Conservation (phyloP, 2,888 invertebrate species). For the Zygogramma bicolorata region DNA sequence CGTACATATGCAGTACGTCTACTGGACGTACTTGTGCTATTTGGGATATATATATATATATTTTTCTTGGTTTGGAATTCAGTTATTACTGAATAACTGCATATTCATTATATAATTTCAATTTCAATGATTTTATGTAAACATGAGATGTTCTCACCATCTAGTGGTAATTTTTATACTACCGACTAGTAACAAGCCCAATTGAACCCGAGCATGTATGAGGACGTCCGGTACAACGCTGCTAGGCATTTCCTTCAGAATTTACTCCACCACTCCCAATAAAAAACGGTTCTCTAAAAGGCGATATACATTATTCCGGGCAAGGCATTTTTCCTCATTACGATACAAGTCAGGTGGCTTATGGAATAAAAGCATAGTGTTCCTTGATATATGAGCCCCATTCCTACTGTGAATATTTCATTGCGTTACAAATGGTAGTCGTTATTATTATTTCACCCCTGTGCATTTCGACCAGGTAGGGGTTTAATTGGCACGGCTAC, state of each 20-base stretch:
- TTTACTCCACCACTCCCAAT: neutral
- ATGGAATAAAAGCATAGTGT: conserved; percentile 46
- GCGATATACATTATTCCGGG: conserved; percentile 11
- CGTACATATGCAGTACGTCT: no score
- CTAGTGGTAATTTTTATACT: no score
- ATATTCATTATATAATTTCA: no score
- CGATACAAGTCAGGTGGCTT: conserved; percentile 45
- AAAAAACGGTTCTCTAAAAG: conserved; percentile 1
- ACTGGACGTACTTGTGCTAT: no score
- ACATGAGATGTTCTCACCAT: no score
- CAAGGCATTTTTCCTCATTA: conserved; percentile 32
- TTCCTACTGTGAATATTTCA: conserved; percentile 59
- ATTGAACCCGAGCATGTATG: no score
- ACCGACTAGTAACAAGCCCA: no score
- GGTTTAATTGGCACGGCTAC: conserved; percentile 62
- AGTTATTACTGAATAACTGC: no score
- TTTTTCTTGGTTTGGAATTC: no score
- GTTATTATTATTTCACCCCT: conserved; percentile 62
- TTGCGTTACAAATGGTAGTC: conserved; percentile 61
- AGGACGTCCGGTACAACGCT: no score
- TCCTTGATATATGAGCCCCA: conserved; percentile 53
- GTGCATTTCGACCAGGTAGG: conserved; percentile 57
- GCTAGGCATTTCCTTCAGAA: neutral
- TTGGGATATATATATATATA: no score
- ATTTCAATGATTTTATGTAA: no score